Evolutionary conservation across 2,113 vertebrate genomes (phyloP), one percentile per base, ranked within the genome.

Genomic region (Martes martes): DNA sequence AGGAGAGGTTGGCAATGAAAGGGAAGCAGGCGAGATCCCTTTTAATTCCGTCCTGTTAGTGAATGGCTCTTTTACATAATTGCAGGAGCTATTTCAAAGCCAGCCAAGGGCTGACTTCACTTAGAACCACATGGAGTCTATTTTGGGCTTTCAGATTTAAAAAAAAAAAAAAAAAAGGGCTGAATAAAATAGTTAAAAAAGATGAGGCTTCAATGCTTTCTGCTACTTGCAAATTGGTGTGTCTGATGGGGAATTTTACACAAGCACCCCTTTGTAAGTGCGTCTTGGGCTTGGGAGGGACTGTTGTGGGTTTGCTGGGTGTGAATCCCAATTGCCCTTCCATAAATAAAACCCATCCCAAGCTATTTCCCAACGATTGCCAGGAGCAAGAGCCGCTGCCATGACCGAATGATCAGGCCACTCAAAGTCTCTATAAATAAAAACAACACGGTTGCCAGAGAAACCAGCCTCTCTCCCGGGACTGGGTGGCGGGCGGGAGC

Each of bases 21-120:
- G 98, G 98, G 97, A 97, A 98, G 98, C 98, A 94, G 98, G 96
- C 96, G 96, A 97, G 98, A 96, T 94, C 97, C 98, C 98, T 99
- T 99, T 99, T 99, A 98, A 99, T 99, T 98, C 99, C 47, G 97
- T 98, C 97, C 97, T 98, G 99, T 98, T 97, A 98, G 96, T 99
- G 98, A 99, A 99, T 99, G 97, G 98, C 98, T 99, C 98, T 98
- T 99, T 99, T 99, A 99, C 99, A 99, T 99, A 99, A 99, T 99
- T 99, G 98, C 98, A 98, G 99, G 98, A 98, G 98, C 98, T 96
- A 98, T 99, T 98, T 99, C 99, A 98, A 99, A 99, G 98, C 98
- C 98, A 96, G 98, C 98, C 98, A 98, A 98, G 97, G 98, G 98
- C 98, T 99, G 98, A 98, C 98, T 99, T 99, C 98, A 97, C 98